A percentile compares a stretch with the other conserved stretches of the same genome.
Evolutionary conservation across 1,140 invertebrate genomes (phyloP).

Genomic region (Linepithema humile): DNA sequence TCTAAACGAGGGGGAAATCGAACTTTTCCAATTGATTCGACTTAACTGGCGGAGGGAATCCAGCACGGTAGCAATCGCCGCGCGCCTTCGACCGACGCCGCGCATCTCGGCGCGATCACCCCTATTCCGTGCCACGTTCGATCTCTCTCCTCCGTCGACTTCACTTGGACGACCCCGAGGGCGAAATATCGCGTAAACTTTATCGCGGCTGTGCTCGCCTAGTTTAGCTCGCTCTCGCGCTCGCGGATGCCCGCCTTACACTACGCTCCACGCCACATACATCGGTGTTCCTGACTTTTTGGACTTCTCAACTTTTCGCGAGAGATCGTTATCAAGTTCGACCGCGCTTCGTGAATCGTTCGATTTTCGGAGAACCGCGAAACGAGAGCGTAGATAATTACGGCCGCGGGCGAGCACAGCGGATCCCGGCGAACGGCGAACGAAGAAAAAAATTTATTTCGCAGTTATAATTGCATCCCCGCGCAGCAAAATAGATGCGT

Average conservation of each 20-base stretch:
- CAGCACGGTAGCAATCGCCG: conserved; percentile 54
- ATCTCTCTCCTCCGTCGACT: conserved; percentile 19
- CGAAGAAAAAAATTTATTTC: conserved; percentile 35
- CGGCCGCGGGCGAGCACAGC: conserved; percentile 3
- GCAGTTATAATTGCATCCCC: conserved; percentile 39
- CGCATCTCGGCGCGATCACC: background rate
- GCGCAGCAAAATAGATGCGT: conserved; percentile 4
- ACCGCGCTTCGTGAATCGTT: conserved; percentile 36
- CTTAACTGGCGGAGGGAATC: conserved; percentile 67
- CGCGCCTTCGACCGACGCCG: conserved; percentile 29
- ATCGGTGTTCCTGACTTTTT: conserved; percentile 10
- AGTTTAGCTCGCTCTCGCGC: conserved; percentile 1
- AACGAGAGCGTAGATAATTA: conserved; percentile 44
- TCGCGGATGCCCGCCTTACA: conserved; percentile 4
- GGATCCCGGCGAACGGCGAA: background rate
- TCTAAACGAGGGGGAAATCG: conserved; percentile 72
- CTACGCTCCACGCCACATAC: background rate
- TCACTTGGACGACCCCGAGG: background rate
- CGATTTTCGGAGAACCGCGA: conserved; percentile 49
- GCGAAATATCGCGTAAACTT: conserved; percentile 65
- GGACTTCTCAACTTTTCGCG: conserved; percentile 42
- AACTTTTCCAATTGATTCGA: conserved; percentile 77
- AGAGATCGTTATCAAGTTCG: conserved; percentile 56
- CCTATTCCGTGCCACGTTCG: conserved; percentile 29
- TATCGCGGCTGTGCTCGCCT: background rate